Base-by-base conservation (phyloP, 2,888 invertebrate genomes). In the Caenorhabditis uteleia region DNA sequence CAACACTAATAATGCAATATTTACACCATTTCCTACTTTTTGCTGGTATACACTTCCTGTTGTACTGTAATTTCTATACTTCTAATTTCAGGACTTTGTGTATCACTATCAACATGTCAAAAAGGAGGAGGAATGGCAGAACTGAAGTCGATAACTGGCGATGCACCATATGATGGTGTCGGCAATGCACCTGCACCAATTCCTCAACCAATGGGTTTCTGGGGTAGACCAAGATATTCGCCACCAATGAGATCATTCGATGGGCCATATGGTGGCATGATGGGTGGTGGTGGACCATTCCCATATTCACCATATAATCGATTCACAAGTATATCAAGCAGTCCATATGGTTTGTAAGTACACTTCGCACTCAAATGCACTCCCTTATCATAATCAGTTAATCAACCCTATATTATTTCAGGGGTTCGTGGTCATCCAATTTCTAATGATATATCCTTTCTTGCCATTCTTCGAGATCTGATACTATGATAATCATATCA, bases 271-370 rank as follows among this genome's bases (percentile, higher is more conserved):
- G 64, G 56, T n/a, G 53, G 57, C 4, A 46, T 57, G 54, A 56
- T 51, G 54, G 67, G 64, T 14, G 67, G 50, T 10, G 57, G 38
- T 2, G 55, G 51, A 1, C 50, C 50, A 21, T 40, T 44, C 40
- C 51, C 65, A 20, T 55, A 55, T 38, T 47, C 53, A 8, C 50
- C 65, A 21, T 56, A 57, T 51, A 68, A 64, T 38, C 45, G 72
- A 43, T 72, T 70, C 47, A 64, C 72, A 2, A 57, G 57, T 36
- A 44, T 69, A 40, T 40, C 49, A 31, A 57, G 69, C 48, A 64
- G 67, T 48, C 72, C 72, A 20, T 72, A 72, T 39, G 72, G 72
- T 70, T 61, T 69, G 72, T 72, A 54, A 72, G 72, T 72, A 7
- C 5, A 5, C n/a, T 34, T 34, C 5, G 4, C n/a, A 34, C 8